Percentiles rank a stretch among this genome's conserved stretches.
Conservation (phyloP, 2,113 vertebrate species). For the Amia ocellicauda region DNA sequence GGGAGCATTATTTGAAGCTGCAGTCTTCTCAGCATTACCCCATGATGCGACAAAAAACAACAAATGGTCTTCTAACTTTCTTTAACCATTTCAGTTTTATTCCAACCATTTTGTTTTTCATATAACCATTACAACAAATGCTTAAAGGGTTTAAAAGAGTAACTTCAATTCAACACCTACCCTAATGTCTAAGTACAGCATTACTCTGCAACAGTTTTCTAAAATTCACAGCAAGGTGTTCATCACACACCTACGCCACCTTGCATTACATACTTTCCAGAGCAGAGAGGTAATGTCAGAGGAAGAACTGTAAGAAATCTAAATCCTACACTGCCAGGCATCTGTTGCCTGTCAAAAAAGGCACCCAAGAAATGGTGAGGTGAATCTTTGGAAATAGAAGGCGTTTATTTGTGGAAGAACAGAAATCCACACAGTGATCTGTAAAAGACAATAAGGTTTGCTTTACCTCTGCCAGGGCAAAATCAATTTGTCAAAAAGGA, state of each 20-base stretch:
- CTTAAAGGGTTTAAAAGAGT: slow-evolving; percentile 37
- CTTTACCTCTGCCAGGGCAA: neutral
- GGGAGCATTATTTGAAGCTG: no score
- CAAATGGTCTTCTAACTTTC: no score
- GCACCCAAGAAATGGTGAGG: no score
- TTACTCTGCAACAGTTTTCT: slow-evolving; percentile 27
- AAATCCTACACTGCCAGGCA: slow-evolving; percentile 15
- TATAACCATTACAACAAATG: slow-evolving; percentile 17
- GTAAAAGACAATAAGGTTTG: neutral
- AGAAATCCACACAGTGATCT: neutral
- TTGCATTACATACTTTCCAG: neutral
- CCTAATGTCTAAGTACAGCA: slow-evolving; percentile 28
- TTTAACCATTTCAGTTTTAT: no score
- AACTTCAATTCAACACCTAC: slow-evolving; percentile 29
- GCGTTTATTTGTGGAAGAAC: neutral
- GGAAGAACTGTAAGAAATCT: slow-evolving; percentile 27
- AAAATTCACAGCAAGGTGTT: slow-evolving; percentile 15
- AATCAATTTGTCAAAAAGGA: neutral
- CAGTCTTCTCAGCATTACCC: no score
- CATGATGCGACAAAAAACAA: no score
- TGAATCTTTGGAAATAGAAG: neutral
- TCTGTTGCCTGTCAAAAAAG: neutral
- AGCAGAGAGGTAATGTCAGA: slow-evolving; percentile 33
- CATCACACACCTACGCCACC: slow-evolving; percentile 5
- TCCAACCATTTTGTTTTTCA: no score